Evolutionary conservation across 2,797 vertebrate species (phyloP).

Genomic region (Gymnocypris eckloni): DNA sequence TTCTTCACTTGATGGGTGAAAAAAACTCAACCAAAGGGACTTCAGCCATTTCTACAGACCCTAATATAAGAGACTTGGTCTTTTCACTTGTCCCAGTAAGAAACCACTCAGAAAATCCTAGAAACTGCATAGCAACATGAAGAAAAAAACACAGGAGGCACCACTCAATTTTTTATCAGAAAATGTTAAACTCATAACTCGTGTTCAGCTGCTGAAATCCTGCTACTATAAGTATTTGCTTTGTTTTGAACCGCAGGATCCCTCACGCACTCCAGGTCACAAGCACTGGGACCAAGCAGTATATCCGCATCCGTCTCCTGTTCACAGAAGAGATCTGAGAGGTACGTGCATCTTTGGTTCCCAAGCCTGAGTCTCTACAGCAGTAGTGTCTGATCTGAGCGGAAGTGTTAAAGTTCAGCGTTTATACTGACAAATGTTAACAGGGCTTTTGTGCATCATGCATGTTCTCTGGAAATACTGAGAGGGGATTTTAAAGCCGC

Average conservation of each 20-base stretch:
- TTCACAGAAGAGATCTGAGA: constrained; percentile 49
- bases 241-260: constrained; percentile 55
- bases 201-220: constrained; percentile 5
- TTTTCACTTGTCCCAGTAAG: background rate
- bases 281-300: constrained; percentile 44
- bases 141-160: too few relatives aligned
- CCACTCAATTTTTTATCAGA: background rate
- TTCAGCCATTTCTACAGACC: background rate
- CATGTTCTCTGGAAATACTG: constrained; percentile 9
- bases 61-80: background rate
- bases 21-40: background rate
- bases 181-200: background rate
- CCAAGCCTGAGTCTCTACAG: constrained; percentile 16
- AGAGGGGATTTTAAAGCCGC: background rate
- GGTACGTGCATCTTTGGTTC: constrained; percentile 47
- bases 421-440: constrained; percentile 23
- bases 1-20: background rate
- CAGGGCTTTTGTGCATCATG: background rate
- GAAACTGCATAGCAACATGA: background rate
- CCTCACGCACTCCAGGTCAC: constrained; percentile 44
- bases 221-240: constrained; percentile 32
- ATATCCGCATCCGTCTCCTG: constrained; percentile 27
- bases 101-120: background rate
- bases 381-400: constrained; percentile 9
- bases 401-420: constrained; percentile 3